Evolutionary conservation across 2,113 vertebrate genomes (phyloP).

Genomic region (Leptosomus discolor): DNA sequence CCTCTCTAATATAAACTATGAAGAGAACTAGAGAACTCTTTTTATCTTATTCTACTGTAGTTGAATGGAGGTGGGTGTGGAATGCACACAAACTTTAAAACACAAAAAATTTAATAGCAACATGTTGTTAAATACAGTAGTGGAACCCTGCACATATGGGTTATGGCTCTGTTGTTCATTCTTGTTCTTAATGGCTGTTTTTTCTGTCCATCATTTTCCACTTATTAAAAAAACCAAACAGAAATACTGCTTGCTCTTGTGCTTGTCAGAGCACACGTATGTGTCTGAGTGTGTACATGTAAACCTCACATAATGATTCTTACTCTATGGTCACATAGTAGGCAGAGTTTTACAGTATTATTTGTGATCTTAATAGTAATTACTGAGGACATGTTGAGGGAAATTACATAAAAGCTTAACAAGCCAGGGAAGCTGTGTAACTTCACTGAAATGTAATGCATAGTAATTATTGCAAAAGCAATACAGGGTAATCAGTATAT

Average conservation of each 20-base stretch:
- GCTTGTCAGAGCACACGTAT: not conserved
- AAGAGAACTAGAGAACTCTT: not conserved
- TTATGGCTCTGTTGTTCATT: not conserved
- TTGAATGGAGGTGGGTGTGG: not conserved
- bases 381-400: not conserved
- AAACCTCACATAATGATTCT: fast-evolving
- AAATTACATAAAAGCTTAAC: not conserved
- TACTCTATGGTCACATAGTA: not conserved
- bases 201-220: not conserved
- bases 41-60: not conserved
- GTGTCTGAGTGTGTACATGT: too few relatives aligned
- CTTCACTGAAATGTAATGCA: not conserved
- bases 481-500: not conserved
- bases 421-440: not conserved
- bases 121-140: fast-evolving
- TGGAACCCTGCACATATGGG: not conserved
- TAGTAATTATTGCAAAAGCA: not conserved
- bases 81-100: not conserved
- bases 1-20: not conserved
- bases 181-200: not conserved
- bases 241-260: not conserved
- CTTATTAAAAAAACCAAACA: not conserved
- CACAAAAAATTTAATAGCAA: not conserved
- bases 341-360: not conserved
- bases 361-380: not conserved